phyloP scores from a whole-genome alignment of 2,113 vertebrate species.

The Macaca nemestrina region DNA sequence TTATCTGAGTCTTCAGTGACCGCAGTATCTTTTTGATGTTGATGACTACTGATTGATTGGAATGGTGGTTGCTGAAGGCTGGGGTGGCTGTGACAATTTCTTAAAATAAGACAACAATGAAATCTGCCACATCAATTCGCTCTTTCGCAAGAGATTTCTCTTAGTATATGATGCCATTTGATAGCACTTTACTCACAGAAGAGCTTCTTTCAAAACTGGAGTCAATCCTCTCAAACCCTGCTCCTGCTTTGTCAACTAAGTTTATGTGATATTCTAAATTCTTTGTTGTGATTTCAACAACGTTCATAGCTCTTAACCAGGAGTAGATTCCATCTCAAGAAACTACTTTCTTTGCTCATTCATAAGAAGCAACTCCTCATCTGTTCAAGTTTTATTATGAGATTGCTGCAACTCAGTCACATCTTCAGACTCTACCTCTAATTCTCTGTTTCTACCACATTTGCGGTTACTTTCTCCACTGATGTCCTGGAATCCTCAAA shows the following conservation, averaged over 20 bases:
- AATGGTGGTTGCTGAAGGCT: background rate
- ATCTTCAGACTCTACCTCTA: background rate
- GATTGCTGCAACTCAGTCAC: background rate
- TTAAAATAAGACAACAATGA: background rate
- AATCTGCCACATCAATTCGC: background rate
- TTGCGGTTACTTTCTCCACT: background rate
- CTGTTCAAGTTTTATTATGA: background rate
- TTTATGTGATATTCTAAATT: background rate
- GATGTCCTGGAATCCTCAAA: background rate
- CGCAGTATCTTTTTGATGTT: background rate
- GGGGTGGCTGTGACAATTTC: background rate
- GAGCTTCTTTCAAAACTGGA: background rate
- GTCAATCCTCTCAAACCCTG: background rate
- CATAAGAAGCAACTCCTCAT: background rate
- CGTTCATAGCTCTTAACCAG: background rate
- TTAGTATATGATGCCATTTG: background rate
- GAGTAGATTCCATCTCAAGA: background rate
- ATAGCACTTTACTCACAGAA: background rate
- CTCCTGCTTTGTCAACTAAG: background rate
- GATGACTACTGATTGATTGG: background rate
- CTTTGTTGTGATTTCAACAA: background rate
- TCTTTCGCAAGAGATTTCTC: background rate
- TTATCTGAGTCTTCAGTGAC: background rate
- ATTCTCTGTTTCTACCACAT: background rate
- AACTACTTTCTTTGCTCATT: background rate